Evolutionary conservation across 2,888 invertebrate genomes (phyloP).

Genomic region (Eumerus sabulonum): DNA sequence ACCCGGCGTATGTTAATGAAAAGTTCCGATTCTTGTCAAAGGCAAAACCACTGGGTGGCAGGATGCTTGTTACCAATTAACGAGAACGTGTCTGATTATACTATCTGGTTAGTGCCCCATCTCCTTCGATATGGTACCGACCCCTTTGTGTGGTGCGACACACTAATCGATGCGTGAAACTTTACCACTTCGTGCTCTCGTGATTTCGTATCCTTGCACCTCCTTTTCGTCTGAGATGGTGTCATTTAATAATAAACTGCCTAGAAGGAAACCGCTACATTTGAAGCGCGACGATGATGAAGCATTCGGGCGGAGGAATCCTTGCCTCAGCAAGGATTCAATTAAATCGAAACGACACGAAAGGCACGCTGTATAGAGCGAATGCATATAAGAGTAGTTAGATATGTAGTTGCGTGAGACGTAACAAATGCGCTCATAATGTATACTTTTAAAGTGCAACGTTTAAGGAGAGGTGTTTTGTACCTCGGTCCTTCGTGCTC

Average conservation of each 20-base stretch:
- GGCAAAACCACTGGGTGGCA: too few species aligned
- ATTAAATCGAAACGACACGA: constrained; percentile 17
- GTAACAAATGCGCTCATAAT: constrained; percentile 9
- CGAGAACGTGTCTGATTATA: constrained; percentile 14
- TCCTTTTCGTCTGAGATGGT: constrained; percentile 17
- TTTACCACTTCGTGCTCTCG: constrained; percentile 14
- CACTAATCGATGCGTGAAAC: constrained; percentile 18
- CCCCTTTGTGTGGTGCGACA: constrained; percentile 20
- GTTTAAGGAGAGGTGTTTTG: background rate
- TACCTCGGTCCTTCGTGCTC: background rate
- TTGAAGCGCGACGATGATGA: constrained; percentile 16
- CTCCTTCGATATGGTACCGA: background rate
- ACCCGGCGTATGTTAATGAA: background rate
- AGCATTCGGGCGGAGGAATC: background rate
- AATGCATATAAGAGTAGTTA: too few species aligned
- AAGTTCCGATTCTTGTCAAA: too few species aligned
- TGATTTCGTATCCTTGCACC: constrained; percentile 25
- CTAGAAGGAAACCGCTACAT: constrained; percentile 1
- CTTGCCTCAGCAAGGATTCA: constrained; percentile 9
- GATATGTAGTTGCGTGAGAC: constrained; percentile 5
- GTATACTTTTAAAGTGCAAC: constrained; percentile 1
- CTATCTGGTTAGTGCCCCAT: too few species aligned
- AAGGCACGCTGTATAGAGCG: background rate
- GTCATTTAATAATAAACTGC: constrained; percentile 26
- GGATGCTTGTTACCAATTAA: constrained; percentile 1